Evolutionary conservation across 1,140 invertebrate genomes (phyloP).

Genomic region (Drosophila yakuba): DNA sequence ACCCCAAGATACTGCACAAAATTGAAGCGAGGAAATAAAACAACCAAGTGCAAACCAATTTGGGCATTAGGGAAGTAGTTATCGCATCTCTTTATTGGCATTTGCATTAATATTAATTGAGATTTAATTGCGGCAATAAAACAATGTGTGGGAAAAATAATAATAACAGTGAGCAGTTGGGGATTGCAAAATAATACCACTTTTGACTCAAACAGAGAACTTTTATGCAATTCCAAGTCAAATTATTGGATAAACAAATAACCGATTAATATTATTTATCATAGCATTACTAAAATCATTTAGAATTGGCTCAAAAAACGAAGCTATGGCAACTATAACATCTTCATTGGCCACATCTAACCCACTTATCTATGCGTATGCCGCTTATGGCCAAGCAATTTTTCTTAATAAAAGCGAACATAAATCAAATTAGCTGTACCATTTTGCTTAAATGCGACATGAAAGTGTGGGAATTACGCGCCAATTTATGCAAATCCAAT

Average conservation of each 20-base stretch:
- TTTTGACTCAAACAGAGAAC: background rate
- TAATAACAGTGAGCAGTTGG: too few species aligned
- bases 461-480: slow-evolving; percentile 78
- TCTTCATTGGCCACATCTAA: slow-evolving; percentile 27
- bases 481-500: slow-evolving; percentile 74
- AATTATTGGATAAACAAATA: background rate
- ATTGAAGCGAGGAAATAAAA: slow-evolving; percentile 24
- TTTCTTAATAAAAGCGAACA: slow-evolving; percentile 68
- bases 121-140: slow-evolving; percentile 6
- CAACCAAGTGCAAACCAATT: slow-evolving; percentile 2
- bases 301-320: background rate
- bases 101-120: slow-evolving; percentile 24
- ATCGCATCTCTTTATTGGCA: slow-evolving; percentile 17
- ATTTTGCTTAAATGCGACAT: slow-evolving; percentile 76
- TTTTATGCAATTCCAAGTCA: background rate
- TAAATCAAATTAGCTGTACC: slow-evolving; percentile 78
- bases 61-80: slow-evolving; percentile 18
- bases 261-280: background rate
- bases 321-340: slow-evolving; percentile 18
- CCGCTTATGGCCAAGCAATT: slow-evolving; percentile 40
- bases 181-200: too few species aligned
- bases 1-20: background rate
- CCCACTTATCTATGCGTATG: background rate
- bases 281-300: background rate
- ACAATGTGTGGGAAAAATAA: background rate